Evolutionary conservation across 1,140 invertebrate genomes (phyloP).

Genomic region (Euura saliciscinereae): DNA sequence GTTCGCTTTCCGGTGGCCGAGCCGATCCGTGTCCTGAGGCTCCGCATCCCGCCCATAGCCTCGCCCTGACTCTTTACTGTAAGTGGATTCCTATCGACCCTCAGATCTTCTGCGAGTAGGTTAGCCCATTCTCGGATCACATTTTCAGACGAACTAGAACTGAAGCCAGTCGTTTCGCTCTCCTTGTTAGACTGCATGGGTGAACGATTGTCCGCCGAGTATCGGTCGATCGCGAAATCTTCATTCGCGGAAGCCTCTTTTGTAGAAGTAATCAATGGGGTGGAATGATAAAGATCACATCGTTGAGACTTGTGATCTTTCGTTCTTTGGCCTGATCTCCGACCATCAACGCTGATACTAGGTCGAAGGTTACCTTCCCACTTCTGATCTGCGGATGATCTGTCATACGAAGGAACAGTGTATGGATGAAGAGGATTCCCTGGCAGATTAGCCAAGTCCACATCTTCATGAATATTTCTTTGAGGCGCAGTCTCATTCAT

Average conservation of each 20-base stretch:
- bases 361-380: no score
- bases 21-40: slow-evolving; percentile 11
- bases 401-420: no score
- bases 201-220: background rate
- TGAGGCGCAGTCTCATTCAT: no score
- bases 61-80: background rate
- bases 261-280: background rate
- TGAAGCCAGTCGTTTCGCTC: slow-evolving; percentile 24
- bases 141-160: slow-evolving; percentile 34
- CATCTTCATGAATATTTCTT: no score
- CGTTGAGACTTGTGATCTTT: no score
- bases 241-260: background rate
- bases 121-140: slow-evolving; percentile 31
- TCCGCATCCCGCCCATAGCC: background rate
- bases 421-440: no score
- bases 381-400: no score
- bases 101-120: background rate
- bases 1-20: slow-evolving; percentile 8
- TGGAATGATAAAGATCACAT: background rate
- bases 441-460: no score
- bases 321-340: no score
- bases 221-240: background rate
- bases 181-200: background rate
- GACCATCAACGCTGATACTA: no score
- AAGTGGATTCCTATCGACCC: background rate